These are phyloP conservation scores for Lamellibrachia columna DNA, from an alignment of 2,888 invertebrate species.

Conservation along the genomic window DNA sequence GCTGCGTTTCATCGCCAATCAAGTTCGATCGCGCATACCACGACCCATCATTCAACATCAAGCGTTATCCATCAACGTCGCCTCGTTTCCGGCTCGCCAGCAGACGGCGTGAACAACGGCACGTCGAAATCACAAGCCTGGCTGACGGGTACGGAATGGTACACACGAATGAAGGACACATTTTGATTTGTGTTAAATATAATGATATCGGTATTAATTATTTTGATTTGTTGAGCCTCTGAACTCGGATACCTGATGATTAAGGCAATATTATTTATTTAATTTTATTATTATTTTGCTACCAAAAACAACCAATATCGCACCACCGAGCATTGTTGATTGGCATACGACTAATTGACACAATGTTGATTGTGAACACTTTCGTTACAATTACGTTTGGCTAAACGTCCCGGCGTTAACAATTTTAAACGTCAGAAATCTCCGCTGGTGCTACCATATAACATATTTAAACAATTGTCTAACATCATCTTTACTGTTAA, in stretches of 20 bases:
- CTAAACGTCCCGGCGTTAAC: background rate
- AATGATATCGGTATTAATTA: too few relatives aligned
- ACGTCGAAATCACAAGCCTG: background rate
- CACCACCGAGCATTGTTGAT: too few relatives aligned
- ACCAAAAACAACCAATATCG: too few relatives aligned
- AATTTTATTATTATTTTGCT: too few relatives aligned
- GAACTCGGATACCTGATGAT: too few relatives aligned
- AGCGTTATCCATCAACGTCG: background rate
- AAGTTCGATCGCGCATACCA: background rate
- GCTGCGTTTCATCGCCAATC: background rate
- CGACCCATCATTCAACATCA: slow-evolving; percentile 12
- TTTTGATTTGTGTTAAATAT: too few relatives aligned
- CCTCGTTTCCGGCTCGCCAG: background rate
- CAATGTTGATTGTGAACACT: background rate
- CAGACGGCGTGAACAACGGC: background rate
- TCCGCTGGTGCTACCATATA: too few relatives aligned
- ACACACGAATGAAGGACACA: background rate
- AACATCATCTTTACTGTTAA: too few relatives aligned
- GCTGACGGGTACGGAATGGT: background rate
- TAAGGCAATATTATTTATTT: too few relatives aligned
- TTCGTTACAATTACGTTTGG: background rate
- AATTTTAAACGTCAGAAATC: background rate
- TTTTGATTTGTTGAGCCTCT: too few relatives aligned
- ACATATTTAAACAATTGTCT: too few relatives aligned
- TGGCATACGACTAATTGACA: background rate